A percentile compares a stretch with the other conserved stretches of the same genome.
phyloP scores from a whole-genome alignment of 2,113 vertebrate species.

The Turdus rufiventris region DNA sequence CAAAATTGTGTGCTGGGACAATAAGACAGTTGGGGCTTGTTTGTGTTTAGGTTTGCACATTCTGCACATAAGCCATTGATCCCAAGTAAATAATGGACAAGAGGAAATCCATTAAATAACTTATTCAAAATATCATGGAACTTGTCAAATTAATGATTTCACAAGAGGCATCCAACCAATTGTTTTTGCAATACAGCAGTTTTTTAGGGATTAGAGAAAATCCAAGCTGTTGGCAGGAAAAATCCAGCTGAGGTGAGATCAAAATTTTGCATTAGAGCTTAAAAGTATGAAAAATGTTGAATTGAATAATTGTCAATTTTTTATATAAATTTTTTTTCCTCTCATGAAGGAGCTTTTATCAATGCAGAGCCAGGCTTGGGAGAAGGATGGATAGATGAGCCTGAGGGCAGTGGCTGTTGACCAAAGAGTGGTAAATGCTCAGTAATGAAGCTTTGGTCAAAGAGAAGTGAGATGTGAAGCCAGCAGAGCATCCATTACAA shows the following conservation, averaged over 20 bases:
- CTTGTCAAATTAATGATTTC: not conserved
- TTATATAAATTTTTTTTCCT: not conserved
- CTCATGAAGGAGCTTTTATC: not conserved
- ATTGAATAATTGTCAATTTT: not conserved
- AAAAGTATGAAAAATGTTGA: not conserved
- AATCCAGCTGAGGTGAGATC: not conserved
- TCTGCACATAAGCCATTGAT: not conserved
- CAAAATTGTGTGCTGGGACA: not conserved
- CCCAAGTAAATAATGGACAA: not conserved
- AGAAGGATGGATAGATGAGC: not conserved
- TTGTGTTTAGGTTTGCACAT: slow-evolving; percentile 22
- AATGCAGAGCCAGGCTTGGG: not conserved
- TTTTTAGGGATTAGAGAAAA: not conserved
- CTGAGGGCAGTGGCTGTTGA: not conserved
- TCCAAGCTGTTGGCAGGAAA: not conserved
- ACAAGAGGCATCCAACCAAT: not conserved
- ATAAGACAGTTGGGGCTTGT: not conserved
- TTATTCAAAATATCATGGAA: slow-evolving; percentile 1
- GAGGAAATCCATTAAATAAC: slow-evolving; percentile 17
- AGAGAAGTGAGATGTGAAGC: not conserved
- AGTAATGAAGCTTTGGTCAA: not conserved
- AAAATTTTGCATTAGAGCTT: not conserved
- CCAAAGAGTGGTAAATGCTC: not conserved
- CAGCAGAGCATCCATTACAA: not conserved
- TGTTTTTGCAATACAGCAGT: not conserved